Evolutionary conservation across 64 coral and sea anemone species (phyloP), one percentile per base, ranked within the genome.

Genomic region (Pachyseris speciosa): DNA sequence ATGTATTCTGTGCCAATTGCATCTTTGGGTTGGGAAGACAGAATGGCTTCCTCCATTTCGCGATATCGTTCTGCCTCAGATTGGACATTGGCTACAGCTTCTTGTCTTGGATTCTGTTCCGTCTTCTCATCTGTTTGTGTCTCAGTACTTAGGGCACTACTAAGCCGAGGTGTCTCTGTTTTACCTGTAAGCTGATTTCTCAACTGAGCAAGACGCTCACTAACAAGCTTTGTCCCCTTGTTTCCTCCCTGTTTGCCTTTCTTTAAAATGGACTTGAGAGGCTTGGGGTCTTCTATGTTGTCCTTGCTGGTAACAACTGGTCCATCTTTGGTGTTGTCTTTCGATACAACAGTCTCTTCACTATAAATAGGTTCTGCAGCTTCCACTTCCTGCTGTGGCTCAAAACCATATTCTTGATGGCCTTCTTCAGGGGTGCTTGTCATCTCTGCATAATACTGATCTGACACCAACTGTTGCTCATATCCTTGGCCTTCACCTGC

Each of bases 1-100:
- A 97, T 59, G 26, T 86, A 97, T 40, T 97, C 95, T 22, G 90
- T 80, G 20, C 95, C 95, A 20, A 97, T 83, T 1, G 92, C 80
- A 77, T 94, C 87, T 75, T 67, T 93, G 7, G 91, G 91, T 57
- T 53, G 20, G 4, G 69, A 61, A 12, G 74, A 83, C 37, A 69
- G 67, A 43, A 79, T 67, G 41, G 74, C 39, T 80, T 81, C 74
- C 22, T 72, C 91, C 33, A 63, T 81, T 81, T 81, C 77, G 39
- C 77, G 77, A 40, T 81, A 81, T 3, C 36, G 53, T 0, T 81
- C 63, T 7, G 67, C 16, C 48, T 72, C 63, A 70, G 83, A 51
- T 12, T 86, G 63, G 32, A 24, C 11, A 19, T 7, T 48, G 37
- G 25, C 29, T 44, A 10, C 63, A 15, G 12, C 63, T 48, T n/a